Evolutionary conservation across 2,113 vertebrate genomes (phyloP), one percentile per base, ranked within the genome.

Genomic region (Ancistrus triradiatus): DNA sequence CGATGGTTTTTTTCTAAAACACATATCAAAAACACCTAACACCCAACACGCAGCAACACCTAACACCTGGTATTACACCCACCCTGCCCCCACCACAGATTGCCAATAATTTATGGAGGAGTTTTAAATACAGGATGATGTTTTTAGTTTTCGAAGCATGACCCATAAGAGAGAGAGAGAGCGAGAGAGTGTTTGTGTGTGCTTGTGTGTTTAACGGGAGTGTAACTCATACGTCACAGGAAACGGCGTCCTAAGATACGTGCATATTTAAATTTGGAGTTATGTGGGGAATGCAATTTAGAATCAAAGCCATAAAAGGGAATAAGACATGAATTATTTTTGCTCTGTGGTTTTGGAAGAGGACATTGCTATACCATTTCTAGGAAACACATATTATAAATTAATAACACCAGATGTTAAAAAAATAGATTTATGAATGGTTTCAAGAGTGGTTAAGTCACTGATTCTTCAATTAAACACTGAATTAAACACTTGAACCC

Each of bases 221-320:
- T 55, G 18, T 35, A 24, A 18, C n/a, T 10, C 27, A 22, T 66
- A 10, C n/a, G 24, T 2, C 37, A 66, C 1, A 7, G 43, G 44
- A 66, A 56, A 49, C 37, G 37, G 31, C 17, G 13, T 31, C n/a
- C 43, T 19, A 15, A 38, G 31, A 10, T 48, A 48, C 18, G 31
- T 40, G n/a, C 15, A 3, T 13, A 15, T 49, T 65, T 56, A 37
- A 28, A 37, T 46, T 56, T 27, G 21, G 51, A 66, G 8, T 43
- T 10, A 48, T 37, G n/a, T 19, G 27, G 33, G 7, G 18, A 48
- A 47, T 46, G n/a, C 11, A 21, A 35, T 31, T 46, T 57, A 22
- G n/a, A 15, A 37, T 46, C 24, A 3, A 49, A 40, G 3, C 51
- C 51, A 18, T 56, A 48, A 49, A 58, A 25, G 21, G 44, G 9